These are phyloP conservation scores for Paradisaea rubra DNA, from an alignment of 2,113 vertebrate genomes.

Conservation along the genomic window DNA sequence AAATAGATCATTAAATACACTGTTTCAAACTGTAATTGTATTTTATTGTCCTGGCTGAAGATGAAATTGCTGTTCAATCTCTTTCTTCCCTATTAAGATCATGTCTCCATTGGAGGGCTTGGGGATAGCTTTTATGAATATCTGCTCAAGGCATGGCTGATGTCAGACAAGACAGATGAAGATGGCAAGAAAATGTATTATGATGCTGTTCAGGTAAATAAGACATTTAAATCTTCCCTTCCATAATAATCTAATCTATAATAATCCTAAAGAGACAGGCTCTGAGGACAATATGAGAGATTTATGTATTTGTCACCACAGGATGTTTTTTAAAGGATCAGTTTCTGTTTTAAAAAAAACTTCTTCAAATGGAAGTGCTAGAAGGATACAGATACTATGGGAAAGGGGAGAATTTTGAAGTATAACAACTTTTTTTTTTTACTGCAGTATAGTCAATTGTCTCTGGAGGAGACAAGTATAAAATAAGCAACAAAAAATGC, in stretches of 20 bases:
- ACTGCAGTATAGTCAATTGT: background rate
- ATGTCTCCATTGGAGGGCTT: constrained; percentile 93
- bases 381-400: background rate
- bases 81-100: constrained; percentile 77
- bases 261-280: background rate
- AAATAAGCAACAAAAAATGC: background rate
- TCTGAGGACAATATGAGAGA: background rate
- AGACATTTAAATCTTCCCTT: constrained; percentile 52
- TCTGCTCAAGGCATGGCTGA: constrained; percentile 96
- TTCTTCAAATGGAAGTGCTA: background rate
- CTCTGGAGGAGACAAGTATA: background rate
- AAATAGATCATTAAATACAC: background rate
- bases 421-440: background rate
- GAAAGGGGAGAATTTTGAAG: background rate
- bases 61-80: constrained; percentile 40
- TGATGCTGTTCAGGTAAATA: constrained; percentile 88
- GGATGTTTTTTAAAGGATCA: background rate
- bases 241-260: constrained; percentile 19
- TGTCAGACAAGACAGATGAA: constrained; percentile 93
- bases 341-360: background rate
- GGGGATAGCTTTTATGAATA: constrained; percentile 99
- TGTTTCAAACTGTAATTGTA: constrained; percentile 20
- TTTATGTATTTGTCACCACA: background rate
- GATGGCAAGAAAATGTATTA: constrained; percentile 96
- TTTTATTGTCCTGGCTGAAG: constrained; percentile 36